Evolutionary conservation across 2,113 vertebrate genomes (phyloP).

Genomic region (Recurvirostra avosetta): DNA sequence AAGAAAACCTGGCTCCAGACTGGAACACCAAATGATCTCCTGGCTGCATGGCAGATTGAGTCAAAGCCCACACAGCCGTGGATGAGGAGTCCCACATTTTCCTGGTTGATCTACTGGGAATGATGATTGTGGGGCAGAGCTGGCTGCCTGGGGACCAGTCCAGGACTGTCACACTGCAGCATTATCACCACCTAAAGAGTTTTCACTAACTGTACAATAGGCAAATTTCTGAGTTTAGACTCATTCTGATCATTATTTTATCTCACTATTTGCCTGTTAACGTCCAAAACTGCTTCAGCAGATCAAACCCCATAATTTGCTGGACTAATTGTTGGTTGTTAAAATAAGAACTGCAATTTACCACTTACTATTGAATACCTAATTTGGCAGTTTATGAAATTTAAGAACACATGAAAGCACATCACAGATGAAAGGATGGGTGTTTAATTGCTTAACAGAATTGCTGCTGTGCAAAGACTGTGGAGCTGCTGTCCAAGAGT

Average conservation of each 20-base stretch:
- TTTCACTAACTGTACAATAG: not conserved
- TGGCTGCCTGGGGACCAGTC: not conserved
- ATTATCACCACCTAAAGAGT: not conserved
- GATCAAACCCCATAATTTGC: not conserved
- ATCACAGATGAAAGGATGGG: not conserved
- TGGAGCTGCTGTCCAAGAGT: not conserved
- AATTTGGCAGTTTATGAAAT: slow-evolving; percentile 39
- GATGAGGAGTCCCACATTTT: not conserved
- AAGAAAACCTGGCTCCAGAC: not conserved
- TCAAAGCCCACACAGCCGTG: not conserved
- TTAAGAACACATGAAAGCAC: slow-evolving; percentile 27
- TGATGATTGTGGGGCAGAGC: not conserved
- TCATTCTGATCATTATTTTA: not conserved
- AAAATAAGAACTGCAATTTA: slow-evolving; percentile 13
- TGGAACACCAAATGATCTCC: not conserved
- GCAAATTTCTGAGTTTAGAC: not conserved
- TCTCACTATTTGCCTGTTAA: not conserved
- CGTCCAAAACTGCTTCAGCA: not conserved
- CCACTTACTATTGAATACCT: not conserved
- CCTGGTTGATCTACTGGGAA: not conserved
- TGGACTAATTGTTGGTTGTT: slow-evolving; percentile 2
- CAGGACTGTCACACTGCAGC: not conserved
- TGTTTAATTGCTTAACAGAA: not conserved
- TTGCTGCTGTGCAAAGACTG: not conserved
- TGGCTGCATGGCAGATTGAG: not conserved